phyloP scores from a whole-genome alignment of 1,140 invertebrate genomes.

The Cherax quadricarinatus region DNA sequence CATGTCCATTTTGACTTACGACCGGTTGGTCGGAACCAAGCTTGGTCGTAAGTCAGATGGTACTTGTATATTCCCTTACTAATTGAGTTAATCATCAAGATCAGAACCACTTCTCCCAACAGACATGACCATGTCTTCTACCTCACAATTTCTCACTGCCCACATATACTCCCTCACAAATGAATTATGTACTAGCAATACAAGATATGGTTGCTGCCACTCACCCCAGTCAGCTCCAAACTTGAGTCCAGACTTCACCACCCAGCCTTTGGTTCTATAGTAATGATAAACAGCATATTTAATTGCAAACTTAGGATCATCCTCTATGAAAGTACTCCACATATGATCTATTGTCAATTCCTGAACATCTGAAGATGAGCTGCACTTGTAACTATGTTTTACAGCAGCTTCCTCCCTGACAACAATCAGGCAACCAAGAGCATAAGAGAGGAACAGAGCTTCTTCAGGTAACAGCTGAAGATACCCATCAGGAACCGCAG shows the following conservation, averaged over 20 bases:
- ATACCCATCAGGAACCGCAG: neutral
- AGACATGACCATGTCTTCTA: no score
- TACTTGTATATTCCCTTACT: no score
- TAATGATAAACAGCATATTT: conserved; percentile 91
- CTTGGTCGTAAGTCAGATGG: no score
- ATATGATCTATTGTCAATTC: conserved; percentile 80
- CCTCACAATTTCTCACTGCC: no score
- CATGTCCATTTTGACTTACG: no score
- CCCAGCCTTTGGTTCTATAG: conserved; percentile 91
- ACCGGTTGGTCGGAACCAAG: no score
- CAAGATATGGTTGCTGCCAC: neutral
- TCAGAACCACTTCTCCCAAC: no score
- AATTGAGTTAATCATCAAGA: no score
- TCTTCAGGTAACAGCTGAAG: conserved; percentile 77
- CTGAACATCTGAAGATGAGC: conserved; percentile 73
- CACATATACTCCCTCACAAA: no score
- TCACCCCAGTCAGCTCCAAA: conserved; percentile 87
- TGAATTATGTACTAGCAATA: no score
- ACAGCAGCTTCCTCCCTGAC: conserved; percentile 71
- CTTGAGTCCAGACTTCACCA: conserved; percentile 91
- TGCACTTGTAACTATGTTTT: neutral
- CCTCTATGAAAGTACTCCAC: conserved; percentile 82
- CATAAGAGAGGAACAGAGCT: conserved; percentile 88
- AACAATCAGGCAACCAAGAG: conserved; percentile 85
- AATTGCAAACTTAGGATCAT: conserved; percentile 83